These are phyloP conservation scores for Hydrocynus forskahlii DNA, from an alignment of 2,797 vertebrate species.

Conservation along the genomic window DNA sequence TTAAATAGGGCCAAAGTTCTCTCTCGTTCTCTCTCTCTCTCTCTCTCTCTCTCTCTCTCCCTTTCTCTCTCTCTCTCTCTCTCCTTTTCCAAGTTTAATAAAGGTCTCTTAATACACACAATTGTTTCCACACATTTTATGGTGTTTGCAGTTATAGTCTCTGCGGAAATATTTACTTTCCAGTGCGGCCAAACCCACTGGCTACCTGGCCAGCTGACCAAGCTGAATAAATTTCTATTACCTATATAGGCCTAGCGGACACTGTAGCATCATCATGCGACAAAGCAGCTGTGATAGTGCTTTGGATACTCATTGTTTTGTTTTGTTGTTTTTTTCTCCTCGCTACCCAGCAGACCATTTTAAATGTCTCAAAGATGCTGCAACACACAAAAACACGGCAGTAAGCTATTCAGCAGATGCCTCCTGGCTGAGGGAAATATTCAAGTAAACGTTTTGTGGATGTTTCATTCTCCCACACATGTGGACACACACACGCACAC, in stretches of 20 bases:
- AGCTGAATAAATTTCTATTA: slow-evolving; percentile 41
- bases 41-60: neutral
- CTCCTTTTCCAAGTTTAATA: slow-evolving; percentile 58
- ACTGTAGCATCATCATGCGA: slow-evolving; percentile 7
- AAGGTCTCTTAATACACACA: slow-evolving; percentile 70
- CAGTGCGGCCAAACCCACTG: slow-evolving; percentile 37
- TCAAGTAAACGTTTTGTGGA: neutral
- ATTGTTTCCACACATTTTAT: slow-evolving; percentile 74
- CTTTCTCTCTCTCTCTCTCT: slow-evolving; percentile 7
- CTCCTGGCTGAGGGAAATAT: neutral
- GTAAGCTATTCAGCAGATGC: slow-evolving; percentile 40
- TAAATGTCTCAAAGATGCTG: neutral
- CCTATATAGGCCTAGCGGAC: slow-evolving; percentile 23
- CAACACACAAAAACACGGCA: neutral
- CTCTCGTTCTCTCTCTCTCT: neutral
- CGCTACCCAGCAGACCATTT: slow-evolving; percentile 28
- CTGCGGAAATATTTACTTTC: slow-evolving; percentile 65
- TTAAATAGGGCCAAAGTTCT: neutral
- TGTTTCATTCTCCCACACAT: neutral
- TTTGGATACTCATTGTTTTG: neutral
- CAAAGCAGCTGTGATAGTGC: slow-evolving; percentile 20
- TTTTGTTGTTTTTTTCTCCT: neutral
- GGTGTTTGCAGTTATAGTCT: slow-evolving; percentile 64
- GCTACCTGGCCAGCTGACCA: slow-evolving; percentile 33
- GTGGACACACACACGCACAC: slow-evolving; percentile 43